Evolutionary conservation across 2,797 vertebrate species (phyloP).

Genomic region (Eospalax fontanierii): DNA sequence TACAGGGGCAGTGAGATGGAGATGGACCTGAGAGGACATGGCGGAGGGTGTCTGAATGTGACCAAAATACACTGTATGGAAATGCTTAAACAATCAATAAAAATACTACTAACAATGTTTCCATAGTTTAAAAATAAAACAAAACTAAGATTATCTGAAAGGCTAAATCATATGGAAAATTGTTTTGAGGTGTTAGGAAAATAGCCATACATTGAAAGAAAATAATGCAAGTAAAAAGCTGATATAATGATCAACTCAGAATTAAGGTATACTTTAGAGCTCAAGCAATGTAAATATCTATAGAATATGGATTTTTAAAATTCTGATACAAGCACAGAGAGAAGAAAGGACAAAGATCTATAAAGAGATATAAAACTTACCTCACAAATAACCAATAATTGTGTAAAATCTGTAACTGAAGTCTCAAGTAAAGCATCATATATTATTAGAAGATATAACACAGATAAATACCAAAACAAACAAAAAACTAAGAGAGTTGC

Average conservation of each 20-base stretch:
- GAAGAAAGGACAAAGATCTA: not conserved
- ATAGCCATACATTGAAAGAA: constrained; percentile 46
- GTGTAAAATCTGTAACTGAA: not conserved
- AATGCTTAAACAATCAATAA: no score
- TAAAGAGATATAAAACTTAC: constrained; percentile 25
- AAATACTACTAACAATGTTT: no score
- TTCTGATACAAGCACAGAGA: not conserved
- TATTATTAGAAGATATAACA: constrained; percentile 50
- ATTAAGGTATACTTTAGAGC: constrained; percentile 27
- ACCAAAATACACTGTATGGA: no score
- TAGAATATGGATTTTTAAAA: constrained; percentile 44
- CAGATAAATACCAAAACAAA: constrained; percentile 23
- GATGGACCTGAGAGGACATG: no score
- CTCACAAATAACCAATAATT: constrained; percentile 6
- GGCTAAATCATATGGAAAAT: constrained; percentile 20
- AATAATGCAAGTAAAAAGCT: constrained; percentile 11
- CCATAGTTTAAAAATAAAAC: not conserved
- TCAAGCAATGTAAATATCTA: constrained; percentile 57
- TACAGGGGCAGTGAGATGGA: no score
- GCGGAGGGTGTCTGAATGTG: no score
- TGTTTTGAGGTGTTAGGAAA: constrained; percentile 55
- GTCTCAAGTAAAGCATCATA: not conserved
- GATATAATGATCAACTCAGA: constrained; percentile 50
- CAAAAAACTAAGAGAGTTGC: not conserved
- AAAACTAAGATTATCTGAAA: constrained; percentile 39